Base-by-base conservation (phyloP, 2,888 invertebrate species). In the Theodoxus fluviatilis region DNA sequence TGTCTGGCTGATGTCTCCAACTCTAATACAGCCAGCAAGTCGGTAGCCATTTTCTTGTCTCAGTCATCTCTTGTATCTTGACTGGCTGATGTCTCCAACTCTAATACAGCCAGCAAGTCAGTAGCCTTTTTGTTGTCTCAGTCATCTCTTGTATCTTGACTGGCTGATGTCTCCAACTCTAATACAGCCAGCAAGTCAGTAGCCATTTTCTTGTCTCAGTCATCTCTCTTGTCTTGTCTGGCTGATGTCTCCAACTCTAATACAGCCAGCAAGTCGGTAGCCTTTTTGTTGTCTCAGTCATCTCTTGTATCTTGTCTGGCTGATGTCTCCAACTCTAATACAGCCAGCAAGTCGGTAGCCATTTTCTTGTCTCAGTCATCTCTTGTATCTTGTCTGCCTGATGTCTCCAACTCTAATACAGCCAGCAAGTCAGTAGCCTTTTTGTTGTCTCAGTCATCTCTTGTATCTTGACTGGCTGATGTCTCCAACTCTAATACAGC, bases 111-210 rank as follows among this genome's bases (percentile, higher is more conserved):
- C 15, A 12, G 15, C 9, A 22, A 55, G 22, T 33, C 9, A 25
- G 33, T 61, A 28, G 7, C 22, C 33, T 22, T 25, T 6, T 18
- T n/a, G 4, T 61, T 6, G 7, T 31, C 9, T 4, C 12, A 25
- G 61, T 9, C 9, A 61, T 12, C 25, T 7, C 4, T 61, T n/a
- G 25, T 28, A 9, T 15, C 47, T 18, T 47, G n/a, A 15, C 1
- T 47, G 47, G 18, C 47, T 47, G n/a, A 47, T 18, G 18, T 1
- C n/a, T 2, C n/a, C n/a, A 2, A n/a, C n/a, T 47, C 73, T 47
- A 71, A 67, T 43, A 55, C 70, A 49, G 63, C 73, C n/a, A 71
- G 79, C 63, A 83, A 83, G 82, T 83, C 77, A 74, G 81, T 75
- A 1, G 2, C 9, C n/a, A 47, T n/a, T n/a, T 3, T 70, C 18